These are phyloP conservation scores for Dermatemys mawii DNA, from an alignment of 2,113 vertebrate genomes.

Conservation along the genomic window DNA sequence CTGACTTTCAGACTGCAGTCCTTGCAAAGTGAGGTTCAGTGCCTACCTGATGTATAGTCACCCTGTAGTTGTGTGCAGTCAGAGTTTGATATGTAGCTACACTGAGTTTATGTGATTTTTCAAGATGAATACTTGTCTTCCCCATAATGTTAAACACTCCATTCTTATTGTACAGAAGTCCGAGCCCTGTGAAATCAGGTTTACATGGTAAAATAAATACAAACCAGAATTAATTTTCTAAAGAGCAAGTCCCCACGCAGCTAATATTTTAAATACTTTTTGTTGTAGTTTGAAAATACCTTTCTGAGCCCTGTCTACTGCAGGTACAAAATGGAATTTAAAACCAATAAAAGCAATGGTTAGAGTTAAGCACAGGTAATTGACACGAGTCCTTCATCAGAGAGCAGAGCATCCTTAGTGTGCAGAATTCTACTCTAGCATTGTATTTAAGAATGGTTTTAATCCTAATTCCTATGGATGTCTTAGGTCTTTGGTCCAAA, in stretches of 20 bases:
- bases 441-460: background rate
- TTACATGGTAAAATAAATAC: background rate
- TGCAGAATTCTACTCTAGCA: rapidly evolving
- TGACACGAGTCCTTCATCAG: background rate
- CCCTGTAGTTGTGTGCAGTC: rapidly evolving
- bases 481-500: background rate
- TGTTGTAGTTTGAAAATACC: background rate
- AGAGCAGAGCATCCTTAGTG: rapidly evolving
- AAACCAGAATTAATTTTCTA: background rate
- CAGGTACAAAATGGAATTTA: background rate
- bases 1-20: background rate
- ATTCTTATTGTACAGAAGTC: rapidly evolving
- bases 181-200: background rate
- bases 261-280: background rate
- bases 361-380: background rate
- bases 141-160: background rate
- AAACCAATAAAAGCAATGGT: background rate
- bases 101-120: rapidly evolving
- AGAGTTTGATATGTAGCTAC: background rate
- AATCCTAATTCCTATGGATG: background rate
- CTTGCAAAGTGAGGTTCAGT: background rate
- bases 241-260: background rate
- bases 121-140: background rate
- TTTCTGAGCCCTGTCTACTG: background rate
- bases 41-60: background rate